Evolutionary conservation across 2,888 invertebrate species (phyloP), one percentile per base, ranked within the genome.

Genomic region (Sminthurides aquaticus): DNA sequence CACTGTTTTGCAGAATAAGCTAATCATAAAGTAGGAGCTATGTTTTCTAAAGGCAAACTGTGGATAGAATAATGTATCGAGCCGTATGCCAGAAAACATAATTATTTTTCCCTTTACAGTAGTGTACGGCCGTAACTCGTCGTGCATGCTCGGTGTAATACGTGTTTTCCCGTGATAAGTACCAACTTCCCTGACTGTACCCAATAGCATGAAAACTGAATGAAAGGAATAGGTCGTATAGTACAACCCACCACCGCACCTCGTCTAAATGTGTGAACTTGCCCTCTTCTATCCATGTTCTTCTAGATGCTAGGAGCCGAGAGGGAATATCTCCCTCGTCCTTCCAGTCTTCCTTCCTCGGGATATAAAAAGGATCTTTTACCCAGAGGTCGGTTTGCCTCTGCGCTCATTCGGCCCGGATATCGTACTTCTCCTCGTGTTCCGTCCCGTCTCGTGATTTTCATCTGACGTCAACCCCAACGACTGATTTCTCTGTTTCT

Each of bases 311-410:
- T 34, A 34, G 43, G 8, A 34, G 5, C 8, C 43, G 5, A 34
- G 43, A 34, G 43, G 43, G 43, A 34, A 11, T 11, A 11, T 34
- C 15, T 34, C 43, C 43, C 43, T 34, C 43, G 15, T 5, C n/a
- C n/a, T n/a, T n/a, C n/a, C 43, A 34, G 43, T 34, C 43, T 34
- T 34, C 43, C 43, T 5, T n/a, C 8, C 43, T 34, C 43, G 43
- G 43, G 43, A 43, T 71, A 71, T 71, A 71, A 69, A 71, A 69
- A 69, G 71, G 65, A 52, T 60, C 56, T 48, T 62, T 62, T 59
- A 62, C 62, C 63, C 59, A 64, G 64, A 61, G 64, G 56, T 71
- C 69, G 71, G 70, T 68, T 70, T 70, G 70, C 68, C 68, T 68
- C 67, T 59, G 67, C 67, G 61, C 68, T 66, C 66, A 65, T 66